Percentiles rank a stretch among this genome's conserved stretches.
Evolutionary conservation across 2,113 vertebrate species (phyloP).

Genomic region (Sinosuthora webbiana): DNA sequence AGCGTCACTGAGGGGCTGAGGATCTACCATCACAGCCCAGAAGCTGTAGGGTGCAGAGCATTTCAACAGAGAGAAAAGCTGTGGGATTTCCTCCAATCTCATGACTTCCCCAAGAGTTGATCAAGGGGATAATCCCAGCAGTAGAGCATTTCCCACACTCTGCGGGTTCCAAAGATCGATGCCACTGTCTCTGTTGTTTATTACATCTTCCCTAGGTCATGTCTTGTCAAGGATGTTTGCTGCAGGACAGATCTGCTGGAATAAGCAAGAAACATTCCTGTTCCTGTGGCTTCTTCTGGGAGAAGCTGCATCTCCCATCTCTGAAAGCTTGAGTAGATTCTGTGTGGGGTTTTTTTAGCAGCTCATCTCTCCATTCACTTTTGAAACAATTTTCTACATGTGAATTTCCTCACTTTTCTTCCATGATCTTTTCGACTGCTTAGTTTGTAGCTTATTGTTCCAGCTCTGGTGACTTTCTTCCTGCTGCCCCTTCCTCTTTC

Average conservation of each 20-base stretch:
- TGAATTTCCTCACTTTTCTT: neutral
- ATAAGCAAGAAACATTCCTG: neutral
- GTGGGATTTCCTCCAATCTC: neutral
- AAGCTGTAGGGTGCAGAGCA: neutral
- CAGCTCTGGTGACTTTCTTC: neutral
- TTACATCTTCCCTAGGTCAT: neutral
- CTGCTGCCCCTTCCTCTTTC: neutral
- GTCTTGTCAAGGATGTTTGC: neutral
- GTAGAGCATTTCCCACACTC: neutral
- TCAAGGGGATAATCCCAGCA: neutral
- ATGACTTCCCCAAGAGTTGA: neutral
- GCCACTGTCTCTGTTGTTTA: neutral
- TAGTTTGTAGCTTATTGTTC: neutral
- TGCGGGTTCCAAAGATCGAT: neutral
- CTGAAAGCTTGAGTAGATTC: neutral
- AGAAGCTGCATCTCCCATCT: neutral
- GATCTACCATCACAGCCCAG: neutral
- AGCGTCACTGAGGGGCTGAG: neutral
- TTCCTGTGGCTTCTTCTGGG: neutral
- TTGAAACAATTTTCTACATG: neutral
- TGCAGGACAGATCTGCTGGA: neutral
- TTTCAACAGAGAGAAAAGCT: neutral
- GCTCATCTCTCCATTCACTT: neutral
- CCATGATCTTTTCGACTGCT: neutral
- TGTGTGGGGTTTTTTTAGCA: neutral